These are phyloP conservation scores for Arnoldichthys spilopterus DNA, from an alignment of 2,797 vertebrate genomes.

Conservation along the genomic window DNA sequence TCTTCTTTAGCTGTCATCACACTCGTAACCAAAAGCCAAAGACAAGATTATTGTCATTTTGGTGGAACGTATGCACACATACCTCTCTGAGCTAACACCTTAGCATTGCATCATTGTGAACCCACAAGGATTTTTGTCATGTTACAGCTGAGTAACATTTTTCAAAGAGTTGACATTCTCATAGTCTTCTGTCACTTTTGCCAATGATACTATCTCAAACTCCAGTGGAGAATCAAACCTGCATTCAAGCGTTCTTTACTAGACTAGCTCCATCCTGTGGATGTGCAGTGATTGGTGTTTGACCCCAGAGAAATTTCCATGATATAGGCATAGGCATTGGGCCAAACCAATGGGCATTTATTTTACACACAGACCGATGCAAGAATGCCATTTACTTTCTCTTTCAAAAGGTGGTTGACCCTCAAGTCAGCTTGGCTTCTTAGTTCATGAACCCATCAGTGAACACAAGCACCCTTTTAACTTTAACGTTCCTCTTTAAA, in stretches of 20 bases:
- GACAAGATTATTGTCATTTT: conserved; percentile 4
- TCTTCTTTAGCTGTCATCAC: neutral
- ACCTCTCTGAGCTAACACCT: neutral
- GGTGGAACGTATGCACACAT: conserved; percentile 1
- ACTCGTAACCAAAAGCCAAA: neutral
- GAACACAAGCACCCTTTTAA: too few relatives aligned
- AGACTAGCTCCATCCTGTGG: neutral
- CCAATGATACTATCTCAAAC: neutral
- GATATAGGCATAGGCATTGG: too few relatives aligned
- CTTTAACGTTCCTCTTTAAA: neutral
- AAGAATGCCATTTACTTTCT: too few relatives aligned
- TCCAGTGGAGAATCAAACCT: neutral
- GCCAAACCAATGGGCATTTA: too few relatives aligned
- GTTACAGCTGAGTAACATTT: conserved; percentile 9
- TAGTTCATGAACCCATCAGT: too few relatives aligned
- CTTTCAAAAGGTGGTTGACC: too few relatives aligned
- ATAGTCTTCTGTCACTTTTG: neutral
- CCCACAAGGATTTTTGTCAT: neutral
- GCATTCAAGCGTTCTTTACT: too few relatives aligned
- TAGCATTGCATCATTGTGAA: conserved; percentile 10
- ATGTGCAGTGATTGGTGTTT: neutral
- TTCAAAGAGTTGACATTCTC: conserved; percentile 1
- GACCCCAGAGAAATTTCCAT: too few relatives aligned
- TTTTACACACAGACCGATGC: too few relatives aligned
- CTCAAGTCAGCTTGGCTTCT: too few relatives aligned